Evolutionary conservation across 2,888 invertebrate genomes (phyloP).

Genomic region (Drosophila emarginata): DNA sequence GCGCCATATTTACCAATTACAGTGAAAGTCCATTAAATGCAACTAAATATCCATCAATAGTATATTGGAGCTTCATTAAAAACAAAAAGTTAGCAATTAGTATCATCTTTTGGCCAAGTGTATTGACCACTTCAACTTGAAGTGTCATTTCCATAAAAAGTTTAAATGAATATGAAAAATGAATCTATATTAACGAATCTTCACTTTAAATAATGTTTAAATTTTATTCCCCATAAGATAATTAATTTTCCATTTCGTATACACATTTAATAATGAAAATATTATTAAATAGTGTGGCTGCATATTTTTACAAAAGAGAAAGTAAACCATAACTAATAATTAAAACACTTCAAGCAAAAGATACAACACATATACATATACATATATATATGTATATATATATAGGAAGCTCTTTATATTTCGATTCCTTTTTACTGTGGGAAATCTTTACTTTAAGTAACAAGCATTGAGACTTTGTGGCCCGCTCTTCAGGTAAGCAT

Average conservation of each 20-base stretch:
- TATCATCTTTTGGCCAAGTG: no score
- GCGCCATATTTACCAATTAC: constrained; percentile 32
- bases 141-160: no score
- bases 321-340: no score
- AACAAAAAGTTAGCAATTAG: background rate
- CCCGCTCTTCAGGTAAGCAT: background rate
- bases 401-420: no score
- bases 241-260: background rate
- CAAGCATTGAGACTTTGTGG: background rate
- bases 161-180: no score
- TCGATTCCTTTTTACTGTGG: no score
- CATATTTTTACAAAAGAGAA: no score
- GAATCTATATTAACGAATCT: background rate
- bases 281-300: no score
- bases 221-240: background rate
- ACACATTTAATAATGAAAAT: no score
- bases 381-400: no score
- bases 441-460: background rate
- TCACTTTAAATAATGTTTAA: background rate
- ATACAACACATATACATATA: no score
- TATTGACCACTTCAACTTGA: background rate
- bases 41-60: background rate
- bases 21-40: background rate
- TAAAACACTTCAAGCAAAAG: no score
- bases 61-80: background rate